A percentile compares a stretch with the other conserved stretches of the same genome.
These are phyloP conservation scores for Bathybates hornii DNA, from an alignment of 2,113 vertebrate genomes.

Conservation along the genomic window DNA sequence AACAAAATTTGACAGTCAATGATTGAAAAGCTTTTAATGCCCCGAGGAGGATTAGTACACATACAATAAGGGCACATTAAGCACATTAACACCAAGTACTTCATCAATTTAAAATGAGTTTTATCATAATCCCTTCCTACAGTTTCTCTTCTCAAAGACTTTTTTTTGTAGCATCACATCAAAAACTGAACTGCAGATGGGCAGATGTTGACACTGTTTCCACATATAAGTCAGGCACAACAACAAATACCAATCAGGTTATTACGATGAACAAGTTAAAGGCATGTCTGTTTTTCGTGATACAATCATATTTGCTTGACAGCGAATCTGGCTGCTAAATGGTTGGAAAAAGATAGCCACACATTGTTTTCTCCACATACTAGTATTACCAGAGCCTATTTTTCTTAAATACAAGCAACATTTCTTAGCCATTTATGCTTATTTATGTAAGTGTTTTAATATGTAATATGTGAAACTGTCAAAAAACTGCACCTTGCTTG, in stretches of 20 bases:
- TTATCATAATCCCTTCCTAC: background rate
- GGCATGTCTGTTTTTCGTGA: background rate
- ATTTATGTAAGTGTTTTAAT: background rate
- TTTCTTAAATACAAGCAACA: background rate
- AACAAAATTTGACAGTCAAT: background rate
- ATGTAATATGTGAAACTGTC: background rate
- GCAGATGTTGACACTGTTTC: background rate
- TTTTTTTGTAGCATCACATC: background rate
- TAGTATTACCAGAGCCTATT: background rate
- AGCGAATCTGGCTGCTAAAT: background rate
- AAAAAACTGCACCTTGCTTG: background rate
- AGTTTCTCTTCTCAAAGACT: background rate
- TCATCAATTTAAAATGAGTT: background rate
- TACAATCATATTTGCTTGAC: background rate
- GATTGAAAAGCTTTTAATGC: slow-evolving; percentile 1
- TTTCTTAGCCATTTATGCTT: background rate
- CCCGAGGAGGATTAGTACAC: background rate
- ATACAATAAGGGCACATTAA: background rate
- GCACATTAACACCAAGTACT: background rate
- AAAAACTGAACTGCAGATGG: background rate
- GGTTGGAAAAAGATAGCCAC: background rate
- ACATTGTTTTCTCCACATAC: background rate
- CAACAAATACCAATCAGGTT: background rate
- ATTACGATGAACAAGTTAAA: background rate
- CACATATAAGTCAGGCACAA: background rate